Conservation (phyloP, 2,797 vertebrate genomes). For the Clangula hyemalis region DNA sequence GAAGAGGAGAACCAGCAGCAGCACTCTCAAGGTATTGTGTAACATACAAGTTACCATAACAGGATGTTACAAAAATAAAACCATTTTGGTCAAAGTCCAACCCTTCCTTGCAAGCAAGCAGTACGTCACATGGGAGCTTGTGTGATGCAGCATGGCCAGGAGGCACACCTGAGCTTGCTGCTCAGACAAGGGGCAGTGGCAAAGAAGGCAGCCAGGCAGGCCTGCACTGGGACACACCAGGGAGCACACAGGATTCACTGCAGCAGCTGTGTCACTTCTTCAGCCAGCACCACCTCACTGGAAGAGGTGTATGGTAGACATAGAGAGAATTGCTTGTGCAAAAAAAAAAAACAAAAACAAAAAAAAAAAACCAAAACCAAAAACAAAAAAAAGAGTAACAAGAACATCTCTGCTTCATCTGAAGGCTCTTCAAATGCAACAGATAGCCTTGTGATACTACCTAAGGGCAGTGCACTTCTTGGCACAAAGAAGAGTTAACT, state of each 20-base stretch:
- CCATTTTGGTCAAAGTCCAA: not conserved
- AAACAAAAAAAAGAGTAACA: not conserved
- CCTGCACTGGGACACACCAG: accelerated
- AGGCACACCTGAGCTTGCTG: accelerated
- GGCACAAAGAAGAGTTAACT: not conserved
- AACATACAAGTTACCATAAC: not conserved
- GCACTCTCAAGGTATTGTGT: not conserved
- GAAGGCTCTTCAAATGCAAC: not conserved
- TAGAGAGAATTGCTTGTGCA: not conserved
- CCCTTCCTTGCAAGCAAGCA: accelerated
- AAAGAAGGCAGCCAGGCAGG: accelerated
- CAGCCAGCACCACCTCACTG: not conserved
- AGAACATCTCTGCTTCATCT: not conserved
- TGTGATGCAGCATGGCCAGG: accelerated
- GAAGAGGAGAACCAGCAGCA: not conserved
- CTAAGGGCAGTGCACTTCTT: not conserved
- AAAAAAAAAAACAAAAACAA: not conserved
- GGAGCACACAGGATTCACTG: not conserved
- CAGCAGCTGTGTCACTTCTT: accelerated
- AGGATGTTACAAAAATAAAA: not conserved
- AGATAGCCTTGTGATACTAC: accelerated
- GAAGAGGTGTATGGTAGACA: accelerated
- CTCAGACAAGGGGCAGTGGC: not conserved
- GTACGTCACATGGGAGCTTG: accelerated
- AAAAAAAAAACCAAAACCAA: not conserved